Evolutionary conservation across 2,113 vertebrate genomes (phyloP).

Genomic region (Petrocephalus zakoni): DNA sequence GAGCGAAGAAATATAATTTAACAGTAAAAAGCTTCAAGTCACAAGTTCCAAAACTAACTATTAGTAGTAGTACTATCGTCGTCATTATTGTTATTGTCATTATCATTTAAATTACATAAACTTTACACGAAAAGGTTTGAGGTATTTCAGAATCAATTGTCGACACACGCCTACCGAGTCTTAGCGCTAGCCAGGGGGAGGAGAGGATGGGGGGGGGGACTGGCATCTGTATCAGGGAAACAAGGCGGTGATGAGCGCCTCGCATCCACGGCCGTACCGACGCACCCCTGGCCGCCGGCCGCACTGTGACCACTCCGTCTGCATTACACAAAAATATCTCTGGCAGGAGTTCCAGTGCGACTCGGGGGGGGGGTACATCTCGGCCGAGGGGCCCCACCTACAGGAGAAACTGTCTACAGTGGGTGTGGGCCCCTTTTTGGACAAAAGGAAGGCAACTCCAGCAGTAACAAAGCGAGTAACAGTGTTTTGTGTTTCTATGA

Average conservation of each 20-base stretch:
- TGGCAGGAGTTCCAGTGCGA: constrained; percentile 50
- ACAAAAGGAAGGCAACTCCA: constrained; percentile 44
- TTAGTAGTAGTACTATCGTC: constrained; percentile 73
- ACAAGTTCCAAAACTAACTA: constrained; percentile 99
- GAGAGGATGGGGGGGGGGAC: constrained; percentile 55
- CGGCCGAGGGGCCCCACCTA: not conserved
- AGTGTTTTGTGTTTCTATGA: constrained; percentile 24
- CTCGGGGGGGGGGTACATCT: constrained; percentile 35
- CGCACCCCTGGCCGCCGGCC: constrained; percentile 38
- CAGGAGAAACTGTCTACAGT: constrained; percentile 27
- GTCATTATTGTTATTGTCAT: constrained; percentile 68
- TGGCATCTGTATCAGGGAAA: constrained; percentile 48
- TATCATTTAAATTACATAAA: constrained; percentile 90
- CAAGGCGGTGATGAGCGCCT: constrained; percentile 30
- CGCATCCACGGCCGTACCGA: constrained; percentile 13
- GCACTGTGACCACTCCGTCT: constrained; percentile 47
- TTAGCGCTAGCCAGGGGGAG: constrained; percentile 70
- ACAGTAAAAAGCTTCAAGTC: constrained; percentile 99
- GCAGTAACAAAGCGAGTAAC: not conserved
- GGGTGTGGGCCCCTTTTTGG: constrained; percentile 34
- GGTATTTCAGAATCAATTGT: constrained; percentile 99
- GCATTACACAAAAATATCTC: constrained; percentile 70
- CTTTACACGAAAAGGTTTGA: constrained; percentile 99
- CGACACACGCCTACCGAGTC: constrained; percentile 86
- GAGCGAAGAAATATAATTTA: constrained; percentile 73